Evolutionary conservation across 2,797 vertebrate genomes (phyloP).

Genomic region (Eurystomus glaucurus): DNA sequence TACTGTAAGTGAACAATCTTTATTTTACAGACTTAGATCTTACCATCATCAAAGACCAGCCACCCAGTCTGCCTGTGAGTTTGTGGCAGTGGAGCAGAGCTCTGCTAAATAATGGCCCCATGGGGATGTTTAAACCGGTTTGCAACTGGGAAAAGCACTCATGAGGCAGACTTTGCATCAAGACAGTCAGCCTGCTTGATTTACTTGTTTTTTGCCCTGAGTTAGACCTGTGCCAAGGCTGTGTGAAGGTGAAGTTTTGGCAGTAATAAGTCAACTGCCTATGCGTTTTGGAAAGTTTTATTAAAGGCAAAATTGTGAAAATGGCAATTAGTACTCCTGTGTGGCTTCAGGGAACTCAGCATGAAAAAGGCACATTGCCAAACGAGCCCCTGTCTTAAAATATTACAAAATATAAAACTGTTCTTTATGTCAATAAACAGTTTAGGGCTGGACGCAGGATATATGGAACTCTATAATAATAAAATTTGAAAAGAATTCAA

Average conservation of each 20-base stretch:
- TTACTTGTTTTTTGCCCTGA: not conserved
- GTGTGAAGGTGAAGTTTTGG: not conserved
- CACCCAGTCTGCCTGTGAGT: not conserved
- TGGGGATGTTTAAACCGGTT: not conserved
- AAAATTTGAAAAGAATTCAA: not conserved
- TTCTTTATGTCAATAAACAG: not conserved
- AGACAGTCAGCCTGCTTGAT: not conserved
- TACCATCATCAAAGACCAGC: not conserved
- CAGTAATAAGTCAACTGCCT: not conserved
- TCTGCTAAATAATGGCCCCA: not conserved
- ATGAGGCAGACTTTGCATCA: not conserved
- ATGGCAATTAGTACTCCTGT: not conserved
- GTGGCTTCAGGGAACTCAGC: not conserved
- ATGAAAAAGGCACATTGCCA: not conserved
- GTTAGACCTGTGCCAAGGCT: not conserved
- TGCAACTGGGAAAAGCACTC: not conserved
- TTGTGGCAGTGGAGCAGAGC: not conserved
- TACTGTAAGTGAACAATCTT: not conserved
- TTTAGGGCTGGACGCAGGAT: not conserved
- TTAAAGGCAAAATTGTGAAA: not conserved
- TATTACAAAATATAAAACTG: not conserved
- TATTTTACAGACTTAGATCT: not conserved
- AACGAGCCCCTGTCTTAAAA: not conserved
- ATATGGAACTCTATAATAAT: not conserved
- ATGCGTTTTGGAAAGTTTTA: not conserved